These are phyloP conservation scores for Ectropis grisescens DNA, from an alignment of 1,140 invertebrate species.

Conservation along the genomic window DNA sequence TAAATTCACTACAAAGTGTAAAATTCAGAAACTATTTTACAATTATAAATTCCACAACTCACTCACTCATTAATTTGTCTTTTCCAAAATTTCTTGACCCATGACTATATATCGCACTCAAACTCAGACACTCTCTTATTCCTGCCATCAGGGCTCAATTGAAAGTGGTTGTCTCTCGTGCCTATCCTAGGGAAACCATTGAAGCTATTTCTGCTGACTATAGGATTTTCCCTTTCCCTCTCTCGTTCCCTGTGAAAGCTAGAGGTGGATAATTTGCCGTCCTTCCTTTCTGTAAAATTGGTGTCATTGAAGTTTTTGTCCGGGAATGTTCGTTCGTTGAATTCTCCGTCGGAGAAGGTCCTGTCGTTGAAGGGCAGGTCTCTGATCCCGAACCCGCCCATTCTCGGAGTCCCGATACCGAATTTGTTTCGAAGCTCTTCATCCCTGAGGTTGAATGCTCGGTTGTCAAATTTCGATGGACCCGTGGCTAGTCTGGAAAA, in stretches of 20 bases:
- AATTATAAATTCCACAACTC: no score
- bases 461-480: slow-evolving; percentile 45
- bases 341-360: slow-evolving; percentile 43
- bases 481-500: slow-evolving; percentile 38
- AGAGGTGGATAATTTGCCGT: slow-evolving; percentile 57
- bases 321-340: slow-evolving; percentile 42
- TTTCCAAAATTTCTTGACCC: no score
- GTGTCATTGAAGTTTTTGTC: slow-evolving; percentile 37
- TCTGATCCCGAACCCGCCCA: slow-evolving; percentile 56
- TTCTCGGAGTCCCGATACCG: slow-evolving; percentile 48
- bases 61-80: no score
- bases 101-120: slow-evolving; percentile 72
- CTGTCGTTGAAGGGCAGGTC: slow-evolving; percentile 49
- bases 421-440: slow-evolving; percentile 52
- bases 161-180: slow-evolving; percentile 45
- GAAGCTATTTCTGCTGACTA: slow-evolving; percentile 64
- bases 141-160: slow-evolving; percentile 50
- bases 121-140: slow-evolving; percentile 72
- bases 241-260: slow-evolving; percentile 43
- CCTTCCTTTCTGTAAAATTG: slow-evolving; percentile 56
- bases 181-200: slow-evolving; percentile 53
- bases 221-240: slow-evolving; percentile 49
- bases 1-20: no score
- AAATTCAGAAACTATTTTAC: no score
- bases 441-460: slow-evolving; percentile 48